Evolutionary conservation across 1,140 invertebrate species (phyloP).

Genomic region (Battus philenor): DNA sequence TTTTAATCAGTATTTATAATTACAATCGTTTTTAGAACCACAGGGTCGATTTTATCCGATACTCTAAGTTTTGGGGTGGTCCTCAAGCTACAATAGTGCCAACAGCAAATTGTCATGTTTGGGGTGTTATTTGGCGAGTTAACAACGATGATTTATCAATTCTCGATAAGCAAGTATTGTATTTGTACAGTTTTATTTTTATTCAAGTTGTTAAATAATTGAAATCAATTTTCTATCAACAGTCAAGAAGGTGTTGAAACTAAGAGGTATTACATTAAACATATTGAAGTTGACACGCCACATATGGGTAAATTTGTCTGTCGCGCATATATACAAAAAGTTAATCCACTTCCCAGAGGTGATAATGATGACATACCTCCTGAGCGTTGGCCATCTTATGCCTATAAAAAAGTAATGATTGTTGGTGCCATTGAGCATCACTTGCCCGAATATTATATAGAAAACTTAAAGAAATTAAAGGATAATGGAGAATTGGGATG

Average conservation of each 20-base stretch:
- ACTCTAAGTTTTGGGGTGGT: conserved; percentile 58
- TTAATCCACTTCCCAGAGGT: conserved; percentile 50
- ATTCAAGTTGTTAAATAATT: conserved; percentile 4
- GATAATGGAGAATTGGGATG: conserved; percentile 51
- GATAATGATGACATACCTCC: conserved; percentile 53
- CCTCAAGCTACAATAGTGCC: conserved; percentile 55
- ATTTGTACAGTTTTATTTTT: not conserved
- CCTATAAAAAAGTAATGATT: conserved; percentile 52
- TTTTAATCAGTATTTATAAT: too few relatives aligned
- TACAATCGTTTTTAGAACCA: conserved; percentile 51
- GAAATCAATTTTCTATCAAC: conserved; percentile 18
- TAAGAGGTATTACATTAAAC: conserved; percentile 44
- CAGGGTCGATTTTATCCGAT: conserved; percentile 55
- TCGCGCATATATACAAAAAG: conserved; percentile 43
- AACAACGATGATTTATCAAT: conserved; percentile 25
- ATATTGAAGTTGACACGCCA: conserved; percentile 39
- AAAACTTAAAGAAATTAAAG: conserved; percentile 40
- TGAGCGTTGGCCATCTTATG: conserved; percentile 49
- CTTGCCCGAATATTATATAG: conserved; percentile 47
- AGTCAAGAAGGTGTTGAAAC: conserved; percentile 49
- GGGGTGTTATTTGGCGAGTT: conserved; percentile 57
- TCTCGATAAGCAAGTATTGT: conserved; percentile 46
- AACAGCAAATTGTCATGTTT: conserved; percentile 63
- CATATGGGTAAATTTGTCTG: conserved; percentile 41
- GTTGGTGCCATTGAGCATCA: conserved; percentile 48